Evolutionary conservation across 2,888 invertebrate genomes (phyloP), one percentile per base, ranked within the genome.

Genomic region (Notocelia uddmanniana): DNA sequence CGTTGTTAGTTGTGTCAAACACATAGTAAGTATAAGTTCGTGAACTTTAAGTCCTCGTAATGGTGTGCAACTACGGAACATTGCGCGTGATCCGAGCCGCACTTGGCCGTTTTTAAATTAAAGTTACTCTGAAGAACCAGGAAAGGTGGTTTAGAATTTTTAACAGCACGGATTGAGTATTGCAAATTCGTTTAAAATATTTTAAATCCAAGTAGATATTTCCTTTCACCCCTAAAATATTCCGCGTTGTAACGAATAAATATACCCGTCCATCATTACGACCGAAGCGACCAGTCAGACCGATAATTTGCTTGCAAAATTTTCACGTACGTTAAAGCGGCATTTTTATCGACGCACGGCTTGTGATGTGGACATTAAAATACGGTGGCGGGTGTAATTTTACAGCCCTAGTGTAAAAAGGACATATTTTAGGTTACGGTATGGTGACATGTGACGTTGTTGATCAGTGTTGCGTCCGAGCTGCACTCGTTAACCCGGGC

Each of bases 401-500:
- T 54, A 37, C 52, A 37, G 15, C 10, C 1, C 0, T n/a, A 23
- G n/a, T 21, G n/a, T 3, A 5, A 37, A 52, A 64, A 15, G 3
- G 37, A 15, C 52, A 3, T 34, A 34, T 34, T 10, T 37, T 1
- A 26, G n/a, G 41, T 19, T 50, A 15, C 5, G 23, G 15, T 37
- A 18, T 34, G 37, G 64, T 64, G 52, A 54, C 34, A 21, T 64
- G 23, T 52, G 52, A 37, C 64, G 34, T 64, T 64, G 18, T 54
- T 11, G 52, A 37, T 15, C 37, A 15, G 21, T 21, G 21, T 1
- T 2, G 21, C 15, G 37, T 64, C 64, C 41, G 66, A 37, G 45
- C 74, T 82, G 87, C 85, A 85, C 86, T 88, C 86, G 89, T 88
- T 86, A 88, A 86, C 90, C 89, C 83, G 85, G 76, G 76, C 80